Base-by-base conservation (phyloP, 2,888 invertebrate genomes). In the Aphidius colemani region DNA sequence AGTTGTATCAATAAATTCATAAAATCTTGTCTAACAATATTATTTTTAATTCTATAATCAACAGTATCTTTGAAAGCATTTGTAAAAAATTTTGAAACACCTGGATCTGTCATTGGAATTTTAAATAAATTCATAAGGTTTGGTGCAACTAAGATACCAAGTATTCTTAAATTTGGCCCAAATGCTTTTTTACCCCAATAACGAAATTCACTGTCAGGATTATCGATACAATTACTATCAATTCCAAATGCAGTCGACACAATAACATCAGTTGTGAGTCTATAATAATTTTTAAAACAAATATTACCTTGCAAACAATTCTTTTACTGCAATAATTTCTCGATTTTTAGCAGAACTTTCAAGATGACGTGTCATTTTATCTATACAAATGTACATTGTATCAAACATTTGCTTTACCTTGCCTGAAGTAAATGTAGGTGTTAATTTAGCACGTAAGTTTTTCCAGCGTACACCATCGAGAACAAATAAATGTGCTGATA, bases 381-480 rank as follows among this genome's bases (percentile, higher is more conserved):
- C 70, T 0, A 75, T 76, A 39, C 73, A 71, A 1, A 75, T 75
- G 10, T 70, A 69, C 9, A 82, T 63, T 1, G 74, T 66, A 2
- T 70, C 65, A 43, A 78, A 82, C 75, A 83, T 78, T 59, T 72
- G 71, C 62, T 81, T 83, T 69, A 83, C 74, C 64, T 82, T 82
- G 8, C 81, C 81, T 0, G 81, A 75, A 0, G 83, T 83, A 64
- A 83, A 83, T 6, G 81, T 78, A 10, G 83, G 81, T 4, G 79
- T 77, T n/a, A 83, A 65, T 65, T 81, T 82, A 10, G 74, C 68
- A 4, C 83, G 72, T 11, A 83, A 65, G 60, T 74, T 72, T 49
- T 74, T 77, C 83, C 83, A 83, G 44, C 74, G 75, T 8, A 72
- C 66, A 0, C 83, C 83, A 8, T 72, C 62, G 11, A 79, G 56